phyloP scores from a whole-genome alignment of 2,888 invertebrate genomes.

The Dicyrtoma fusca region DNA sequence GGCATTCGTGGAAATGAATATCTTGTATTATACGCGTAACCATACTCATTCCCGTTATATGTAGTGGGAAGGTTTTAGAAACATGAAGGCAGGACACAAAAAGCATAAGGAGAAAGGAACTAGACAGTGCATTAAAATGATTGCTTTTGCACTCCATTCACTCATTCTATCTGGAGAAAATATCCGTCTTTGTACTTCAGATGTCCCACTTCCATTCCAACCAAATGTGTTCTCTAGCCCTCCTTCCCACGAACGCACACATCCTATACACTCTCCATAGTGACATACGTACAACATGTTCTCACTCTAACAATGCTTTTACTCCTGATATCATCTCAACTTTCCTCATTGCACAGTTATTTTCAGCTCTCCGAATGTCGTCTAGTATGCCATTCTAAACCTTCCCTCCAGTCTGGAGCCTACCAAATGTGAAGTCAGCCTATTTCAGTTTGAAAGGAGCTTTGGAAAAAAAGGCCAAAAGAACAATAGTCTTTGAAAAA shows the following conservation, averaged over 20 bases:
- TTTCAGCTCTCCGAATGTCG: too few relatives aligned
- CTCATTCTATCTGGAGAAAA: conserved; percentile 32
- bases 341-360: too few relatives aligned
- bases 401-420: too few relatives aligned
- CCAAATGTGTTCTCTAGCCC: conserved; percentile 13
- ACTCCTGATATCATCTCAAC: too few relatives aligned
- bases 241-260: background rate
- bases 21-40: conserved; percentile 1
- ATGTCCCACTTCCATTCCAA: conserved; percentile 14
- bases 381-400: too few relatives aligned
- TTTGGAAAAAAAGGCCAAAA: background rate
- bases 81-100: background rate
- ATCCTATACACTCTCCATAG: conserved; percentile 5
- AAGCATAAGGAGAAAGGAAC: conserved; percentile 12
- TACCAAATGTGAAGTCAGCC: too few relatives aligned
- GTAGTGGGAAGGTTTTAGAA: background rate
- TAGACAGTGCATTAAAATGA: conserved; percentile 34
- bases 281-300: conserved; percentile 2
- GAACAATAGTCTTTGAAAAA: background rate
- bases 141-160: conserved; percentile 33
- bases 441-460: too few relatives aligned
- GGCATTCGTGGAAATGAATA: conserved; percentile 17
- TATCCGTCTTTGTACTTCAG: conserved; percentile 16
- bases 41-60: background rate
- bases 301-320: too few relatives aligned